These are phyloP conservation scores for Machimus atricapillus DNA, from an alignment of 2,888 invertebrate genomes.

Conservation along the genomic window DNA sequence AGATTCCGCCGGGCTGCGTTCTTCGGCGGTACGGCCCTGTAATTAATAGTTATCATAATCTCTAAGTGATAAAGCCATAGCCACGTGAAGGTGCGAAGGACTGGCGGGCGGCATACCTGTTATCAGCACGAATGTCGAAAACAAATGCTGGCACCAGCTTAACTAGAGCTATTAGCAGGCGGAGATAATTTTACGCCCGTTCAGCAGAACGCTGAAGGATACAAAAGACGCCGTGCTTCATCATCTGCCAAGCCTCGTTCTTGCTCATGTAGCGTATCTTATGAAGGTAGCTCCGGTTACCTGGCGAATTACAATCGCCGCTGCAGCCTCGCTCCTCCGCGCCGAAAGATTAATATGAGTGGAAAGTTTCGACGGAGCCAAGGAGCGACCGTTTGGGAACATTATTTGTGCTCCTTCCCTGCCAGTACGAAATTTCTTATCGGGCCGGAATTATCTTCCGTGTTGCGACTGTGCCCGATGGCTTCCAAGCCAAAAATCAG, in stretches of 20 bases:
- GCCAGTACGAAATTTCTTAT: slow-evolving; percentile 32
- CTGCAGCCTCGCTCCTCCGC: not conserved
- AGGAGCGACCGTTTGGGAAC: not conserved
- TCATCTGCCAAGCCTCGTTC: not conserved
- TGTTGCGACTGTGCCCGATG: slow-evolving; percentile 24
- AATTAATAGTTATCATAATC: slow-evolving; percentile 42
- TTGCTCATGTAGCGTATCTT: not conserved
- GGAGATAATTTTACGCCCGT: slow-evolving; percentile 22
- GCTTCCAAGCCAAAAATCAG: slow-evolving; percentile 29
- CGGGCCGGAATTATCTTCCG: slow-evolving; percentile 23
- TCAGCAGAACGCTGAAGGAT: slow-evolving; percentile 19
- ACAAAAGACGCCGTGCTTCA: not conserved
- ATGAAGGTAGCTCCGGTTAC: slow-evolving; percentile 9
- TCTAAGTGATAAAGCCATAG: slow-evolving; percentile 8
- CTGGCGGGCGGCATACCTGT: not conserved
- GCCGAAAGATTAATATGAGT: not conserved
- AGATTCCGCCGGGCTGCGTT: not conserved
- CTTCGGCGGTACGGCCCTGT: not conserved
- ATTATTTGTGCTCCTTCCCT: not conserved
- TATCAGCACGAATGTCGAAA: slow-evolving; percentile 18
- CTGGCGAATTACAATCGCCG: slow-evolving; percentile 6
- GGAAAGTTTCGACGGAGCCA: not conserved
- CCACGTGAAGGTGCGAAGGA: not conserved
- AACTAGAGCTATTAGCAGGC: slow-evolving; percentile 25
- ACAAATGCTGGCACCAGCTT: slow-evolving; percentile 32